Conservation (phyloP, 2,888 invertebrate genomes). For the Campopleginae sp. region DNA sequence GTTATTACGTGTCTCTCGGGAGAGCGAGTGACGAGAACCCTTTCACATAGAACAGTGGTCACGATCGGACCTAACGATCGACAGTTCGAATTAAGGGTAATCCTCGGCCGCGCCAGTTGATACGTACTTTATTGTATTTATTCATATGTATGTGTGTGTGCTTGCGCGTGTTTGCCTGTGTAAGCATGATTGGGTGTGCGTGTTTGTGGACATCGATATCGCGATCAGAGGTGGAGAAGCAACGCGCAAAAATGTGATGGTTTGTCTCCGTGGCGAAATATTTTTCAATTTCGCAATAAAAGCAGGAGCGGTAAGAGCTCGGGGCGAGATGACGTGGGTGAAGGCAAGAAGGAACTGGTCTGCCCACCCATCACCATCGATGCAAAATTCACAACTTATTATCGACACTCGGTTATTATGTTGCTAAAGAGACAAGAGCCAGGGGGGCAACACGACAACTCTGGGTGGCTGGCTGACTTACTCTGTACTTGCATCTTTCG, state of each 20-base stretch:
- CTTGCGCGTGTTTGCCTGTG: too few relatives aligned
- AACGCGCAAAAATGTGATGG: conserved; percentile 40
- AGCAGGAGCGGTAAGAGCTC: conserved; percentile 59
- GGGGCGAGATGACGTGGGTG: conserved; percentile 61
- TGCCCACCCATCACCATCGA: conserved; percentile 69
- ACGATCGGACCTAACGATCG: conserved; percentile 56
- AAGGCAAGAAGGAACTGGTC: conserved; percentile 69
- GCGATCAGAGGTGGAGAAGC: conserved; percentile 34
- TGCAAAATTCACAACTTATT: conserved; percentile 68
- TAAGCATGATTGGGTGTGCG: neutral
- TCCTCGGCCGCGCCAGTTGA: conserved; percentile 23
- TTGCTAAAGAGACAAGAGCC: conserved; percentile 55
- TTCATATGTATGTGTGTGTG: neutral
- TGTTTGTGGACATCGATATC: conserved; percentile 1
- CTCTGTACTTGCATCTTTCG: conserved; percentile 30
- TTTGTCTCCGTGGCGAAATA: conserved; percentile 54
- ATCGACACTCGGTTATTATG: conserved; percentile 67
- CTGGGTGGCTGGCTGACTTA: conserved; percentile 24
- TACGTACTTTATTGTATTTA: neutral
- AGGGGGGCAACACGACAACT: conserved; percentile 33
- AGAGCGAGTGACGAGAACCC: conserved; percentile 26
- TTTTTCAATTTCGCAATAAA: conserved; percentile 66
- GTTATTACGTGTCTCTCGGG: conserved; percentile 29
- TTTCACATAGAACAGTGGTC: conserved; percentile 29
- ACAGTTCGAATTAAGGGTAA: conserved; percentile 60